Base-by-base conservation (phyloP, 2,888 invertebrate genomes). In the Aleiodes testaceus region DNA sequence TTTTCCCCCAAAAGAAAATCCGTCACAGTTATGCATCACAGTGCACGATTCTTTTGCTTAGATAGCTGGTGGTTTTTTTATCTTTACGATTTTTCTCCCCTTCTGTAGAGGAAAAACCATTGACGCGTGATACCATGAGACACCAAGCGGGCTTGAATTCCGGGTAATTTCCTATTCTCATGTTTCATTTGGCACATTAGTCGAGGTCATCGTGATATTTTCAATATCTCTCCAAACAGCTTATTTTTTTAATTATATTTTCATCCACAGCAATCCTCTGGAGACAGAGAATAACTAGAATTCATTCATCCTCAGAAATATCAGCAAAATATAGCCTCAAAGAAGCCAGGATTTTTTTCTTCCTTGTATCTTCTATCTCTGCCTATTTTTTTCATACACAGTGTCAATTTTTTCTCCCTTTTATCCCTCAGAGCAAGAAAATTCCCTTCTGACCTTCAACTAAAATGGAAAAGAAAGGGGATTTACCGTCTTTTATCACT, bases 1-100 rank as follows among this genome's bases (percentile, higher is more conserved):
- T 59, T 66, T 67, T 73, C 20, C 72, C 69, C 72, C 77, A 20
- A 50, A 44, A 69, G 72, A 53, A 71, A 65, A 64, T 69, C 65
- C 70, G 59, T 70, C 70, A 66, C 65, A 30, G 64, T 53, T 36
- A 55, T 70, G 63, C 42, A 53, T 47, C 64, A 47, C 26, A 18
- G 42, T 59, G 59, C 59, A 59, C 59, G 59, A 59, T 36, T 36
- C 18, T 59, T 36, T 55, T 59, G 26, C 42, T 59, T 59, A 18
- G 14, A 36, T 16, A 59, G 16, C 16, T 36, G 36, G 12, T 14
- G 18, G 11, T 2, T 18, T 59, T 42, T 59, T 36, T 59, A 36
- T 42, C 16, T 18, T 42, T 16, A 14, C 16, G 14, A 59, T 59
- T 59, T 59, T 36, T 59, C 36, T 36, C 42, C 36, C 14, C 36